phyloP scores from a whole-genome alignment of 1,140 invertebrate species.

The Bombus confusus region DNA sequence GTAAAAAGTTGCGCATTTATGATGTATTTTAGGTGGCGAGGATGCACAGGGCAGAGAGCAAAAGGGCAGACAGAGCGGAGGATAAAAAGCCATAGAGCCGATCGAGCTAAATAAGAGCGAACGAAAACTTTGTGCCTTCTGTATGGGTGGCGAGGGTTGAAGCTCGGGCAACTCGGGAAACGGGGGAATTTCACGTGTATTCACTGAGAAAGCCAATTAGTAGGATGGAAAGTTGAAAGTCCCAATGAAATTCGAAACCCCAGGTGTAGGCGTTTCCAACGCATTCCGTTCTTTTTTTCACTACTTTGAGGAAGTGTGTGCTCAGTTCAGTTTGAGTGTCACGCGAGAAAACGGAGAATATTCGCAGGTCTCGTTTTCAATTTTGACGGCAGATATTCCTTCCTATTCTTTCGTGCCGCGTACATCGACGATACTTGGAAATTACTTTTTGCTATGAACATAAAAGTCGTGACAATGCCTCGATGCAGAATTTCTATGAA shows the following conservation, averaged over 20 bases:
- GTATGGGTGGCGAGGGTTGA: background rate
- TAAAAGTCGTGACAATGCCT: background rate
- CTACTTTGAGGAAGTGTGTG: background rate
- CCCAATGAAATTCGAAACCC: background rate
- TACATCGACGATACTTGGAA: background rate
- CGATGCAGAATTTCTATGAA: background rate
- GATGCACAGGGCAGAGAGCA: background rate
- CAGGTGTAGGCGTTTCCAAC: background rate
- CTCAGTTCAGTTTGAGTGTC: background rate
- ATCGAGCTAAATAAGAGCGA: background rate
- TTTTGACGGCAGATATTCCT: no score
- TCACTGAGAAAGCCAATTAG: constrained; percentile 23
- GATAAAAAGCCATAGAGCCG: background rate
- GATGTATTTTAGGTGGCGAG: background rate
- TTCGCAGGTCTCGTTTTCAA: no score
- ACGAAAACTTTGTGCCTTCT: constrained; percentile 2
- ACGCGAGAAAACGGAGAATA: background rate
- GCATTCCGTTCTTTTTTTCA: background rate
- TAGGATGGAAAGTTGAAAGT: constrained; percentile 1
- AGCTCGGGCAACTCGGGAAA: no score
- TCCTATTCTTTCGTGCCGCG: no score
- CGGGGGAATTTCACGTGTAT: background rate
- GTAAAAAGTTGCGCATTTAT: background rate
- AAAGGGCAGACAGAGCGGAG: background rate
- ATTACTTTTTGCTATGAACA: background rate